Conservation (phyloP, 2,797 vertebrate species). For the Distichodus sexfasciatus region DNA sequence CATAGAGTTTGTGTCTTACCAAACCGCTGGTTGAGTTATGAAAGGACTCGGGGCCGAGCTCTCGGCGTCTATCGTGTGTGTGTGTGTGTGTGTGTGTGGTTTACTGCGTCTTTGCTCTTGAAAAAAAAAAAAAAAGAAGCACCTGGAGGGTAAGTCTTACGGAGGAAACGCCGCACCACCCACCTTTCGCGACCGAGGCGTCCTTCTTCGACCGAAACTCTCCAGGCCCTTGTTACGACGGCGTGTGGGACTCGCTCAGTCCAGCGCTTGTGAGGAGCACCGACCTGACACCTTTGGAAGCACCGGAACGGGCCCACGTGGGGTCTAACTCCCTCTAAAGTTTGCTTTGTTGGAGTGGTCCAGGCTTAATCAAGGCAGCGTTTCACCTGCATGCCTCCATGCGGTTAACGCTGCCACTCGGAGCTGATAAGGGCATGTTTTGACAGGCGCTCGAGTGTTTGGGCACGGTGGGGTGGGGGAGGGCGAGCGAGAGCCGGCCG, state of each 20-base stretch:
- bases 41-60: background rate
- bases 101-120: constrained; percentile 28
- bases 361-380: constrained; percentile 18
- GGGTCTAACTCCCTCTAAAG: too few relatives aligned
- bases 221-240: too few relatives aligned
- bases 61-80: background rate
- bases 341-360: too few relatives aligned
- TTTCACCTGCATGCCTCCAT: constrained; percentile 13
- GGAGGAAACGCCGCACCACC: background rate
- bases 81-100: constrained; percentile 15
- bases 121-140: background rate
- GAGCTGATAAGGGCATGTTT: constrained; percentile 53
- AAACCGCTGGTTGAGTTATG: constrained; percentile 16
- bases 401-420: constrained; percentile 36
- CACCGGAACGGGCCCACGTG: too few relatives aligned
- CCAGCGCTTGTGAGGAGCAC: too few relatives aligned
- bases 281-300: too few relatives aligned
- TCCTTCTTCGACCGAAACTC: background rate
- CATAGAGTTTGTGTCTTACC: background rate
- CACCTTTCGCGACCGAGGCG: background rate
- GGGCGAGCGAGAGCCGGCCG: background rate
- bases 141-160: constrained; percentile 14
- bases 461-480: constrained; percentile 15
- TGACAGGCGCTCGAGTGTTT: constrained; percentile 42
- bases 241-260: too few relatives aligned